These are phyloP conservation scores for Torymus auratus DNA, from an alignment of 2,888 invertebrate species.

Conservation along the genomic window DNA sequence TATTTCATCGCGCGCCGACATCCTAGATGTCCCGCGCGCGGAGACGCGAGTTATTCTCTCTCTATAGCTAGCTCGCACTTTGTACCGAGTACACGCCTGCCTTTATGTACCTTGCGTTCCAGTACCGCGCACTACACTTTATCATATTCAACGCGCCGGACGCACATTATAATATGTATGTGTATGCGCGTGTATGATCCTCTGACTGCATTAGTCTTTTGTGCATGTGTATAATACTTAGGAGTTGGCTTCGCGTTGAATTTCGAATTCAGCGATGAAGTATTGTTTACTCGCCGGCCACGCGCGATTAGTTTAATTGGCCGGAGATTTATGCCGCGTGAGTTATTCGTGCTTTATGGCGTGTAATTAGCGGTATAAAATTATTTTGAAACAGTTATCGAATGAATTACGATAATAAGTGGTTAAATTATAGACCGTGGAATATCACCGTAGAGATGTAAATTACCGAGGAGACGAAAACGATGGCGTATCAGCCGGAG, in stretches of 20 bases:
- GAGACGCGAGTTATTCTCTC: conserved; percentile 12
- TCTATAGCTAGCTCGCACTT: not conserved
- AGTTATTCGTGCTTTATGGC: too few relatives aligned
- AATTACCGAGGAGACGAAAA: not conserved
- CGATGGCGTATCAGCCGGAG: too few relatives aligned
- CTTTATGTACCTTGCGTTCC: too few relatives aligned
- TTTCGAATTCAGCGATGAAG: not conserved
- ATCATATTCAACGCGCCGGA: not conserved
- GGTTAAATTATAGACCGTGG: not conserved
- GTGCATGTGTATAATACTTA: too few relatives aligned
- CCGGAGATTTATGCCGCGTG: too few relatives aligned
- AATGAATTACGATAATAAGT: not conserved
- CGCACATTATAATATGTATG: too few relatives aligned
- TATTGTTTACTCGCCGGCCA: too few relatives aligned
- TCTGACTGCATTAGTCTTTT: too few relatives aligned
- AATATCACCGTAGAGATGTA: not conserved
- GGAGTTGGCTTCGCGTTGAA: not conserved
- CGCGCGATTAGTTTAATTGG: too few relatives aligned
- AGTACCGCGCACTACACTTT: not conserved
- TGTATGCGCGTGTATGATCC: too few relatives aligned
- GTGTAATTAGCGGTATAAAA: too few relatives aligned
- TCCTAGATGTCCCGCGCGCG: conserved; percentile 17
- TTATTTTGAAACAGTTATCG: too few relatives aligned
- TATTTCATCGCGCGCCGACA: conserved; percentile 23
- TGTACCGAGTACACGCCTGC: not conserved